These are phyloP conservation scores for Mustela lutreola DNA, from an alignment of 2,113 vertebrate species.

Conservation along the genomic window DNA sequence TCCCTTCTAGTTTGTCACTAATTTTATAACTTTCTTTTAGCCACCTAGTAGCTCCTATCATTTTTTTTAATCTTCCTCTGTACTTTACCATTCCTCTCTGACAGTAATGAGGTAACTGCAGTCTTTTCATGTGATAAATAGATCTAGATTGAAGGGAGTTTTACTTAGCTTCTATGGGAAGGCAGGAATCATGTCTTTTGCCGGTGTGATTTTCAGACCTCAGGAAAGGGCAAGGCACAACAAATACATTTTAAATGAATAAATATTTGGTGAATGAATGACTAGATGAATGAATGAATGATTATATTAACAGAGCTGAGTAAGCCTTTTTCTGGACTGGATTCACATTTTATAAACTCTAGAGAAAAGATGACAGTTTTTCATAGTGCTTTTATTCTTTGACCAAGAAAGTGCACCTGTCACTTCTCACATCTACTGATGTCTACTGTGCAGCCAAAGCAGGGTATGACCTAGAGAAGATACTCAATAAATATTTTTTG, in stretches of 20 bases:
- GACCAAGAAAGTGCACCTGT: background rate
- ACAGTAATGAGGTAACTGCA: background rate
- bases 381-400: background rate
- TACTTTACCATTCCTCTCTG: background rate
- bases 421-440: background rate
- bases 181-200: background rate
- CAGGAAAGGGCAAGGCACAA: background rate
- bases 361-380: slow-evolving; percentile 20
- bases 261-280: slow-evolving; percentile 13
- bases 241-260: slow-evolving; percentile 14
- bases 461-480: background rate
- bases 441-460: background rate
- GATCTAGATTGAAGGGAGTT: background rate
- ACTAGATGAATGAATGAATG: background rate
- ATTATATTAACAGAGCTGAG: background rate
- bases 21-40: background rate
- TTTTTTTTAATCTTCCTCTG: slow-evolving; percentile 1
- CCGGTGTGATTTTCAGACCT: background rate
- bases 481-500: background rate
- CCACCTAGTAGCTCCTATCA: background rate
- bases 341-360: slow-evolving; percentile 40
- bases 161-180: background rate
- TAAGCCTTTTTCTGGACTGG: background rate
- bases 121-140: background rate
- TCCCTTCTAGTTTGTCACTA: slow-evolving; percentile 29